phyloP scores from a whole-genome alignment of 2,888 invertebrate genomes.

The Drosophila formosana region DNA sequence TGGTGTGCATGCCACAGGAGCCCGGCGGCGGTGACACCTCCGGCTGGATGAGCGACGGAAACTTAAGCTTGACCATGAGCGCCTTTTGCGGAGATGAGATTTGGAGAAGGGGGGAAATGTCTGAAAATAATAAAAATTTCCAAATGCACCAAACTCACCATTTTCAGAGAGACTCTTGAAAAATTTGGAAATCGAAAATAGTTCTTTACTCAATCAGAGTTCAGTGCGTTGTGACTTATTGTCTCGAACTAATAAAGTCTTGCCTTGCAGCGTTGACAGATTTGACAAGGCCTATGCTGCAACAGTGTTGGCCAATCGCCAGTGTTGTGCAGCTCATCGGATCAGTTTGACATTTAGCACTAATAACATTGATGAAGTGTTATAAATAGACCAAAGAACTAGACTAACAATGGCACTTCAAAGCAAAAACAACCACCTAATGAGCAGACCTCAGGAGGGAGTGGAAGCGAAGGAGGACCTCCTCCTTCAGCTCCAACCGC shows the following conservation, averaged over 20 bases:
- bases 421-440: slow-evolving; percentile 33
- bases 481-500: slow-evolving; percentile 57
- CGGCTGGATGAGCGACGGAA: slow-evolving; percentile 58
- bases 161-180: too few species aligned
- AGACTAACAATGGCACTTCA: too few species aligned
- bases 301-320: slow-evolving; percentile 13
- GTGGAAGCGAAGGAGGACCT: neutral
- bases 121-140: too few species aligned
- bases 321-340: slow-evolving; percentile 27
- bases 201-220: slow-evolving; percentile 14
- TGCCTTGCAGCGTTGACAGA: slow-evolving; percentile 25
- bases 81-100: neutral
- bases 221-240: slow-evolving; percentile 7
- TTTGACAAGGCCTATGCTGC: neutral
- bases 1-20: slow-evolving; percentile 40
- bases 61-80: slow-evolving; percentile 28
- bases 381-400: slow-evolving; percentile 49
- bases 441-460: neutral
- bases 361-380: too few species aligned
- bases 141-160: too few species aligned
- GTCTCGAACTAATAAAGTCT: neutral
- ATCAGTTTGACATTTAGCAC: neutral
- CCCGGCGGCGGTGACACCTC: slow-evolving; percentile 38
- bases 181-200: slow-evolving; percentile 2
- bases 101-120: neutral